These are phyloP conservation scores for Agrochola lota DNA, from an alignment of 2,888 invertebrate genomes.

Conservation along the genomic window DNA sequence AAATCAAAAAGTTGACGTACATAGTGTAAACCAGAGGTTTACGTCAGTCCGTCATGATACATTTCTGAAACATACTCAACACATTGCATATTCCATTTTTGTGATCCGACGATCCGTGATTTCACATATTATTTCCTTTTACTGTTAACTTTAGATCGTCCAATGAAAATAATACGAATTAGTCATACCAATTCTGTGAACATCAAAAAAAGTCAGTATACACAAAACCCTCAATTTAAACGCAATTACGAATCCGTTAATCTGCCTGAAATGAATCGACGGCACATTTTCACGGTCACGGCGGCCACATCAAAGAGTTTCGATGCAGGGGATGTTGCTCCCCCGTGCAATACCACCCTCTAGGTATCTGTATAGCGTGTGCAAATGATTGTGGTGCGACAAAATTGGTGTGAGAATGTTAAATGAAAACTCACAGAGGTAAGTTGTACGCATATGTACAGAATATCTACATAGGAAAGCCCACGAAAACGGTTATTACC, in stretches of 20 bases:
- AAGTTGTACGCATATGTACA: not conserved
- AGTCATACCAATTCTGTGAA: constrained; percentile 21
- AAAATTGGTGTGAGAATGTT: not conserved
- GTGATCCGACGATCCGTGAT: not conserved
- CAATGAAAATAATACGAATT: constrained; percentile 32
- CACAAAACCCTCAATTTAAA: constrained; percentile 76
- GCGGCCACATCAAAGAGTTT: constrained; percentile 89
- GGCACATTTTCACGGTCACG: constrained; percentile 87
- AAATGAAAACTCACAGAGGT: not conserved
- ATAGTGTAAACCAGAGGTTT: not conserved
- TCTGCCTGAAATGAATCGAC: constrained; percentile 84
- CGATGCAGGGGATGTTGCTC: constrained; percentile 67
- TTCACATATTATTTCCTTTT: not conserved
- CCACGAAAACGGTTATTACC: not conserved
- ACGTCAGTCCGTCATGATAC: not conserved
- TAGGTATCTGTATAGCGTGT: constrained; percentile 43
- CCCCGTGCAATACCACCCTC: constrained; percentile 77
- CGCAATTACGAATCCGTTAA: constrained; percentile 82
- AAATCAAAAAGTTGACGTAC: not conserved
- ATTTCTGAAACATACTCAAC: not conserved
- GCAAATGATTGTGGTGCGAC: constrained; percentile 64
- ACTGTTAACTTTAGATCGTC: not conserved
- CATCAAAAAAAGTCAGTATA: constrained; percentile 60
- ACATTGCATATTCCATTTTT: not conserved
- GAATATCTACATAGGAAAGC: not conserved